phyloP scores from a whole-genome alignment of 2,888 invertebrate species.

The Melangyna quadrimaculata region DNA sequence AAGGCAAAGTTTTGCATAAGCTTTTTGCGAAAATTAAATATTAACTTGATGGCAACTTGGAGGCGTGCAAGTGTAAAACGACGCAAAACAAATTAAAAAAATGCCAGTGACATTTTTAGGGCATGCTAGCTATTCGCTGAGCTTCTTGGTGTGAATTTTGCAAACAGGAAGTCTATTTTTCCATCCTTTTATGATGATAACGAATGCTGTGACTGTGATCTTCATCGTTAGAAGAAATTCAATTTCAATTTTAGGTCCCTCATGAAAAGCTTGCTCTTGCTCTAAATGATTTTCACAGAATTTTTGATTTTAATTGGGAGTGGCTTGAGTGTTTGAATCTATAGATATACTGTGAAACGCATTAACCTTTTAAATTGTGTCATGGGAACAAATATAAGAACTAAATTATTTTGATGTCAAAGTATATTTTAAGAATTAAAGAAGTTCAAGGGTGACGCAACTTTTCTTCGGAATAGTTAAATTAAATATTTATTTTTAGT shows the following conservation, averaged over 20 bases:
- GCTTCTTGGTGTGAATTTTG: conserved; percentile 59
- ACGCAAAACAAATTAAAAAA: conserved; percentile 27
- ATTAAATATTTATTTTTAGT: not conserved
- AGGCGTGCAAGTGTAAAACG: conserved; percentile 58
- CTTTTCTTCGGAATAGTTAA: not conserved
- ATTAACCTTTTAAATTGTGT: not conserved
- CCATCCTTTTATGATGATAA: not conserved
- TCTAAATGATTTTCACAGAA: conserved; percentile 17
- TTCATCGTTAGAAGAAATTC: conserved; percentile 62
- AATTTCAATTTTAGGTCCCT: conserved; percentile 45
- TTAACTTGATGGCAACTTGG: conserved; percentile 64
- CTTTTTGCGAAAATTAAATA: conserved; percentile 70
- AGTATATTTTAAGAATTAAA: not conserved
- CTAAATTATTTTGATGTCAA: not conserved
- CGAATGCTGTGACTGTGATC: conserved; percentile 10
- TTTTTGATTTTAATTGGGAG: conserved; percentile 58
- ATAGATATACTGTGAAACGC: not conserved
- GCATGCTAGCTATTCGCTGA: conserved; percentile 60
- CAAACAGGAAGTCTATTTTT: conserved; percentile 49
- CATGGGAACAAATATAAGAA: not conserved
- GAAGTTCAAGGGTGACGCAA: not conserved
- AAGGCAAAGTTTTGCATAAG: conserved; percentile 63
- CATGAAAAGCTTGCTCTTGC: conserved; percentile 12
- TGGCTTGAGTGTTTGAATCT: not conserved
- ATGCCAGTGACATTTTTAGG: conserved; percentile 54